Evolutionary conservation across 2,113 vertebrate species (phyloP), one percentile per base, ranked within the genome.

Genomic region (Vanacampus margaritifer): DNA sequence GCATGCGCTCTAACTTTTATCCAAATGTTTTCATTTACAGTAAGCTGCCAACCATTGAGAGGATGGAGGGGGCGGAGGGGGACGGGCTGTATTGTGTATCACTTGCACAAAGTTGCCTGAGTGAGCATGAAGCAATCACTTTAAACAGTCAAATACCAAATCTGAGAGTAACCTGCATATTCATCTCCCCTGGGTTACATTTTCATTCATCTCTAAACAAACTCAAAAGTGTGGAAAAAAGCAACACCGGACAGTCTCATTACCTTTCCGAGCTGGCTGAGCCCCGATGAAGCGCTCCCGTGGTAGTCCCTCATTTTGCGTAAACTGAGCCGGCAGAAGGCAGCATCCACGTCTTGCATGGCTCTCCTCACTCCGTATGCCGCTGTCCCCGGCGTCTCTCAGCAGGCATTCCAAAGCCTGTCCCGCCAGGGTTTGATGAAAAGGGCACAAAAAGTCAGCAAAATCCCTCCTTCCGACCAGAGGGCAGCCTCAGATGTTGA

Each of bases 231-330:
- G 28, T 32, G 28, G 28, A 32, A 32, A n/a, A 43, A 43, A 6
- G 12, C 6, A 24, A n/a, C 6, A 19, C 23, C 13, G 53, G 8
- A 59, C 8, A 59, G 16, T 35, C 45, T 50, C 62, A 45, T 73
- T 87, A 93, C 92, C 91, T 92, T 76, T 84, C 84, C 89, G 86
- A 88, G 91, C 84, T 86, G 81, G 79, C 75, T 77, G 87, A 89
- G 87, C 87, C 79, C 86, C 85, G 87, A 81, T 84, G 87, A 83
- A 84, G 80, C 76, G 74, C 84, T 83, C 80, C 51, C 75, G 70
- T 73, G 73, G 82, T 81, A 64, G 79, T 68, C 76, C 83, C 72
- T 92, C 92, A 93, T 93, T 88, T 92, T 92, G 90, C 73, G 87
- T 88, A 91, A 89, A 75, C 79, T 77, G 87, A 90, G 67, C 68